Evolutionary conservation across 1,140 invertebrate genomes (phyloP).

Genomic region (Hyphantria cunea): DNA sequence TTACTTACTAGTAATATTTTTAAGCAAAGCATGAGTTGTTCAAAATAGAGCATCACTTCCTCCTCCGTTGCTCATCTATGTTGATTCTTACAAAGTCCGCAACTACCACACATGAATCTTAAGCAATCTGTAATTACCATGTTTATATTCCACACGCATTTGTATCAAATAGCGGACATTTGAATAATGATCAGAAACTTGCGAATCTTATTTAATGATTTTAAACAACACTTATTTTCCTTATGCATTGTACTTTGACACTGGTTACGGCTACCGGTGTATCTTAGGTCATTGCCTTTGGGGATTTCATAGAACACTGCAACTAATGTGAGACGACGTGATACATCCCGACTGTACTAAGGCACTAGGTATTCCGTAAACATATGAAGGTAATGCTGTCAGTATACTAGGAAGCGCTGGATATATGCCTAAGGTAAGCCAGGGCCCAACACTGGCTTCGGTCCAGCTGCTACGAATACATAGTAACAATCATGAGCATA

Average conservation of each 20-base stretch:
- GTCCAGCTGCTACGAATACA: conserved; percentile 51
- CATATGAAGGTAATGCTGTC: conserved; percentile 54
- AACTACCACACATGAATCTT: conserved; percentile 30
- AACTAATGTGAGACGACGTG: conserved; percentile 27
- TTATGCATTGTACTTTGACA: conserved; percentile 42
- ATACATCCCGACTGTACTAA: conserved; percentile 39
- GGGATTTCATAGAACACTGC: conserved; percentile 45
- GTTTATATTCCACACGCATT: conserved; percentile 33
- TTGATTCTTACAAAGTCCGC: conserved; percentile 23
- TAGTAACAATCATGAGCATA: conserved; percentile 19
- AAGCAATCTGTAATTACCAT: conserved; percentile 22
- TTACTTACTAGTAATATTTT: too few relatives aligned
- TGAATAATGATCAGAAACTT: conserved; percentile 20
- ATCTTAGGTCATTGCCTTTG: conserved; percentile 43
- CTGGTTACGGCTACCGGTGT: conserved; percentile 3
- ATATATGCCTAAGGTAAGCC: conserved; percentile 52
- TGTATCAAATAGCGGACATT: conserved; percentile 22
- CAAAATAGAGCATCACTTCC: conserved; percentile 17
- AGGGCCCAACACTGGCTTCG: conserved; percentile 44
- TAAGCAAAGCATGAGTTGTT: conserved; percentile 20
- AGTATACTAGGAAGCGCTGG: conserved; percentile 70
- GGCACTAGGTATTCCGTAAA: conserved; percentile 50
- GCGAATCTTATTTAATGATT: conserved; percentile 12
- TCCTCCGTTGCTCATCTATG: conserved; percentile 29
- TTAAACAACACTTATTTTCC: conserved; percentile 32